Base-by-base conservation (phyloP, 2,797 vertebrate genomes). In the Lophius americanus region DNA sequence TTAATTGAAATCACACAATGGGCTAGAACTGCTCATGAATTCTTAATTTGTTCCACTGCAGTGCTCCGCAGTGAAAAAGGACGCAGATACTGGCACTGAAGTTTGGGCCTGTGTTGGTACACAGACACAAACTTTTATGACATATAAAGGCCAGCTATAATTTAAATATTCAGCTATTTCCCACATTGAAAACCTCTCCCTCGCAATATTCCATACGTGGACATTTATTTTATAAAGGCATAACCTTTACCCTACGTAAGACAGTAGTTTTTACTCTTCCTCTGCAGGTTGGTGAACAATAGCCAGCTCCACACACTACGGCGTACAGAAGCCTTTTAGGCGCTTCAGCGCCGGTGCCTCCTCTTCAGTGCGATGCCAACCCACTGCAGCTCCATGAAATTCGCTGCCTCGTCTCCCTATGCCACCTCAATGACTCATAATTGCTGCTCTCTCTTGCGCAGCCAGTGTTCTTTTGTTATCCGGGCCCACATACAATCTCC, bases 361-460 rank as follows among this genome's bases (percentile, higher is more conserved):
- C 74, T 75, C 79, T 74, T 60, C 86, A 61, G 70, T 83, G 87
- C 80, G 85, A 85, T 62, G 61, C 82, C 85, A 73, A 78, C 88
- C 78, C 81, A 64, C 81, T 60, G 72, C 63, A 60, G 80, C 91
- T 93, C 89, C 82, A 88, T 91, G 90, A 92, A 89, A 89, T 78
- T 64, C 50, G 78, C 85, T 75, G 73, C 89, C 84, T 89, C 66
- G 66, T 90, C 81, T 86, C 81, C 73, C 70, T 80, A 60, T 78
- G 87, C 83, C 85, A 91, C 83, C 79, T 88, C 84, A 82, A 58
- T 92, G 92, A 93, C 84, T 92, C 91, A 94, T 92, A 92, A 91
- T 88, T 90, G 86, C 87, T 76, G 83, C 85, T 84, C 88, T 91
- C 85, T 75, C 88, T 79, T 73, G 60, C 81, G 70, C 81, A 77